Percentiles rank a stretch among this genome's conserved stretches.
Conservation (phyloP, 2,888 invertebrate genomes). For the Polymixis flavicincta region DNA sequence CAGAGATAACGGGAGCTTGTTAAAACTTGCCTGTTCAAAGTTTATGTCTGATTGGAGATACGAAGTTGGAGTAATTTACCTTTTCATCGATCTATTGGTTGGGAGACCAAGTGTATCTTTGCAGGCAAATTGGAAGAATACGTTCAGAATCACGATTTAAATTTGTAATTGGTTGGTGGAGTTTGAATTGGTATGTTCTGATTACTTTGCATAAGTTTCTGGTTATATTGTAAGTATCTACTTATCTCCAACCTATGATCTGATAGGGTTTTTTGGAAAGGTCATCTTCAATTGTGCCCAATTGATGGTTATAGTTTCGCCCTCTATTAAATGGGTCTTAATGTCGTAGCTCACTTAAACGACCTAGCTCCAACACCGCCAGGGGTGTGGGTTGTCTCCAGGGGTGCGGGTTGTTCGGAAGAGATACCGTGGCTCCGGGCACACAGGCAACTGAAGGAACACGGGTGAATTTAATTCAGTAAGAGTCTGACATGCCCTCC, state of each 20-base stretch:
- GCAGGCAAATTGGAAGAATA: slow-evolving; percentile 49
- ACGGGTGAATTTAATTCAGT: too few relatives aligned
- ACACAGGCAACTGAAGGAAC: too few relatives aligned
- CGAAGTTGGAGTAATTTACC: slow-evolving; percentile 56
- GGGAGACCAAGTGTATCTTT: slow-evolving; percentile 37
- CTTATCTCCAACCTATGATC: background rate
- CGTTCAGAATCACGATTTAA: slow-evolving; percentile 27
- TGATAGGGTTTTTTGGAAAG: background rate
- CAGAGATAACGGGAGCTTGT: slow-evolving; percentile 52
- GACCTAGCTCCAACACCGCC: too few relatives aligned
- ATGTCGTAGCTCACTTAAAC: too few relatives aligned
- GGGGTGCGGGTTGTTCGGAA: too few relatives aligned
- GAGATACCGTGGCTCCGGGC: too few relatives aligned
- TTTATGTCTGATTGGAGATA: slow-evolving; percentile 57
- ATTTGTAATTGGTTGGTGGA: slow-evolving; percentile 36
- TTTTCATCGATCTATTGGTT: slow-evolving; percentile 52
- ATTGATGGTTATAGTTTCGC: too few relatives aligned
- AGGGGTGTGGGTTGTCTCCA: too few relatives aligned
- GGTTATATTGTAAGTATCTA: background rate
- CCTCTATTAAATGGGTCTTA: too few relatives aligned
- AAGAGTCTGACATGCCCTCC: too few relatives aligned
- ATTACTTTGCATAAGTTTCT: slow-evolving; percentile 23
- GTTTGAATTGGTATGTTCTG: slow-evolving; percentile 3
- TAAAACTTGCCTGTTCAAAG: slow-evolving; percentile 57
- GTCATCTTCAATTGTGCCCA: too few relatives aligned